Percentiles rank a stretch among this genome's conserved stretches.
These are phyloP conservation scores for Drosophila mauritiana DNA, from an alignment of 1,140 invertebrate genomes.

Conservation along the genomic window DNA sequence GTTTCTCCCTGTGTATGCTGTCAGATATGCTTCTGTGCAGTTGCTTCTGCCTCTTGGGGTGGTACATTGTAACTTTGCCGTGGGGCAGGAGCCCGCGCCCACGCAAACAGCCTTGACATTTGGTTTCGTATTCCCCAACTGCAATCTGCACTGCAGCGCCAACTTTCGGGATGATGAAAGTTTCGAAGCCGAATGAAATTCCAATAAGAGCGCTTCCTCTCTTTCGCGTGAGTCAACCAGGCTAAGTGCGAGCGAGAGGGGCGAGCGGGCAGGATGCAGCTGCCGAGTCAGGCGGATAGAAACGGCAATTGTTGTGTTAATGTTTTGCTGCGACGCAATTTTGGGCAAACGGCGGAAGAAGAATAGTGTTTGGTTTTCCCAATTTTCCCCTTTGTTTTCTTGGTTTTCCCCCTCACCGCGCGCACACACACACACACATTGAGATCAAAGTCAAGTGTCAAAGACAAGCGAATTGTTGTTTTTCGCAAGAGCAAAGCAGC, in stretches of 20 bases:
- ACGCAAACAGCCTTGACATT: constrained; percentile 70
- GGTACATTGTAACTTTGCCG: neutral
- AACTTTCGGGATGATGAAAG: constrained; percentile 27
- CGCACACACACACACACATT: constrained; percentile 22
- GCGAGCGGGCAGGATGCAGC: constrained; percentile 56
- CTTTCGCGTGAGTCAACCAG: constrained; percentile 68
- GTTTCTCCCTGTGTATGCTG: neutral
- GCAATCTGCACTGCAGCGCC: constrained; percentile 15
- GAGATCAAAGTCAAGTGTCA: constrained; percentile 78
- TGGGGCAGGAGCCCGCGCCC: constrained; percentile 1
- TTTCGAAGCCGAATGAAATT: constrained; percentile 58
- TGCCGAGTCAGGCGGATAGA: constrained; percentile 21
- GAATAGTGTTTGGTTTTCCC: constrained; percentile 62
- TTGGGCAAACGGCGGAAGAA: constrained; percentile 47
- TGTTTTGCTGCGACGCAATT: constrained; percentile 75
- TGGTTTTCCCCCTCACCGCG: constrained; percentile 28
- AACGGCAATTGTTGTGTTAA: constrained; percentile 44
- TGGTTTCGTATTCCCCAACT: constrained; percentile 11
- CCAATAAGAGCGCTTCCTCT: constrained; percentile 54
- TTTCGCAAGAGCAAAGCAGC: constrained; percentile 47
- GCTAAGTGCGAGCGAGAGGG: constrained; percentile 39
- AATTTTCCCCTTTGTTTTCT: constrained; percentile 47
- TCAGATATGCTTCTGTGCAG: neutral
- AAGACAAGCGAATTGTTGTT: constrained; percentile 60
- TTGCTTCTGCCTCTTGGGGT: constrained; percentile 2